Evolutionary conservation across 2,113 vertebrate species (phyloP), one percentile per base, ranked within the genome.

Genomic region (Brachypteracias leptosomus): DNA sequence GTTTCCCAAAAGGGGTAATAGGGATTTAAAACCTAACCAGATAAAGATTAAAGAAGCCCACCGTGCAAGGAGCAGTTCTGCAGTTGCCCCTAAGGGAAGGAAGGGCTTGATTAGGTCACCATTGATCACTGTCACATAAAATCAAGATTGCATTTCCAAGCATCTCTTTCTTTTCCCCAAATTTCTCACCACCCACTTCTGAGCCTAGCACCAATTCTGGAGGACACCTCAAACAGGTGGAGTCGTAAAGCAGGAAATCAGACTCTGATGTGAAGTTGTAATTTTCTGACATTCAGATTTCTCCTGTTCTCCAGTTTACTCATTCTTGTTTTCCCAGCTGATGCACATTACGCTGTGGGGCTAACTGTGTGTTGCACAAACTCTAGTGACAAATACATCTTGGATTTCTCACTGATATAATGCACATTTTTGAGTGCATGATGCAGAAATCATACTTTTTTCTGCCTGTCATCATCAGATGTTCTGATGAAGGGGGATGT

Each of bases 381-480:
- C 65, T 89, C 62, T 33, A 31, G 54, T 79, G 73, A 85, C 76
- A 90, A 92, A 92, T 40, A 28, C 10, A 36, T 65, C 54, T 89
- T 44, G 61, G 88, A 85, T 89, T 96, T 73, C 18, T 40, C 66
- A 7, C 80, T 85, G 62, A 75, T 66, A 90, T 65, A 89, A 81
- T 36, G 62, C 73, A 96, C 49, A 6, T 28, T 94, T 84, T 35
- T 40, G 66, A 78, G 61, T 62, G 66, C 77, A 54, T 24, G 72
- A 87, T 92, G 95, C 83, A 96, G 78, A 85, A 93, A 79, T 33
- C 4, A 0, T 67, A 33, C 62, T 80, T 72, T 70, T 87, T 80
- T 20, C 88, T 95, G 81, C 84, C 78, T 89, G 74, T 85, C 80
- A 89, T 65, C 58, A 71, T 96, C 91, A 83, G 88, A 93, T 87